Base-by-base conservation (phyloP, 2,797 vertebrate species). In the Darevskia mixta region DNA sequence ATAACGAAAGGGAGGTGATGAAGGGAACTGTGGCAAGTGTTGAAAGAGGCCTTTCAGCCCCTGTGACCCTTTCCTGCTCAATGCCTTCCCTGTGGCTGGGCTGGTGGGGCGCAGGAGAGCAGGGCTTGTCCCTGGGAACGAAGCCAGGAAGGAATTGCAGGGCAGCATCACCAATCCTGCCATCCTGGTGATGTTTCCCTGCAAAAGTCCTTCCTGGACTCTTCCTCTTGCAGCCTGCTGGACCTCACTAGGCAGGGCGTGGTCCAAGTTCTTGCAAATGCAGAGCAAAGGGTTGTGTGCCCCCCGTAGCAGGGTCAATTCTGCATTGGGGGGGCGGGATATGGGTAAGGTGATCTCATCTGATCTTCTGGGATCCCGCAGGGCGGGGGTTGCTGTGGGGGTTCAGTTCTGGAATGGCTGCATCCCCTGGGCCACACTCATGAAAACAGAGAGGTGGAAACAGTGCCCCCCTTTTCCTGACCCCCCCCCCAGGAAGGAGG, bases 241-340 rank as follows among this genome's bases (percentile, higher is more conserved):
- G 49, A 55, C 49, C 49, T 55, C 13, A 1, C 49, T 55, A 55
- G 49, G 49, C 13, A 15, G 49, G 15, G 49, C 11, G 49, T 4
- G 49, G 49, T 15, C 49, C 13, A 3, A 55, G 49, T 55, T 55
- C 13, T 55, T 55, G 15, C 11, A 55, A 55, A 55, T 0, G 6
- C 94, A 93, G 90, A 91, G 90, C 86, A 85, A 55, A 55, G 49
- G 13, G 49, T 55, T 55, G 49, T 55, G 49, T 55, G 49, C 13
- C 11, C 45, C 45, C 2, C 13, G 11, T 49, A 49, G 49, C 49
- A 49, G 49, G 11, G 49, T 55, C 13, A 15, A 55, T 55, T 55
- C 13, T 3, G 41, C 91, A 91, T 82, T 82, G 66, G 66, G 66
- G 20, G 49, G 64, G 76, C n/a, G 84, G 82, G 85, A 88, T 55